These are phyloP conservation scores for Tetanocera ferruginea DNA, from an alignment of 2,888 invertebrate genomes.

Conservation along the genomic window DNA sequence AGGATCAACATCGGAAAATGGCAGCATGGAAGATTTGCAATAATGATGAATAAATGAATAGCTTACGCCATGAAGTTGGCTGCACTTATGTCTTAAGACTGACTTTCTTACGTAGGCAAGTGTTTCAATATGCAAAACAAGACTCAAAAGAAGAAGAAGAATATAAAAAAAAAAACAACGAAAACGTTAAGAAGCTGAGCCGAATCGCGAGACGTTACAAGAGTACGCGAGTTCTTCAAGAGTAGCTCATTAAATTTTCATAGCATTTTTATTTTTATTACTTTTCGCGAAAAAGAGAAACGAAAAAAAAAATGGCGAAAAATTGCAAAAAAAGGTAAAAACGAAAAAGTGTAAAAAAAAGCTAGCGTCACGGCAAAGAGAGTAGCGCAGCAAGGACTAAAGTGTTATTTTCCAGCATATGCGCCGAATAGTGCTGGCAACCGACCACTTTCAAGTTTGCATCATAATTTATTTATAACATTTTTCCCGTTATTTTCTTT, in stretches of 20 bases:
- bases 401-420: background rate
- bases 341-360: background rate
- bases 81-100: background rate
- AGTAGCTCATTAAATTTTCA: slow-evolving; percentile 11
- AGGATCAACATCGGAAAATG: background rate
- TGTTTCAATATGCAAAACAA: slow-evolving; percentile 8
- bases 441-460: background rate
- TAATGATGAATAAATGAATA: slow-evolving; percentile 15
- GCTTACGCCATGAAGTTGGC: background rate
- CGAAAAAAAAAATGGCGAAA: background rate
- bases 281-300: background rate
- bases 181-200: background rate
- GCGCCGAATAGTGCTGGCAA: background rate
- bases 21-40: background rate
- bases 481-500: background rate
- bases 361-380: background rate
- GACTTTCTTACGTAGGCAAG: background rate
- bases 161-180: background rate
- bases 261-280: slow-evolving; percentile 12
- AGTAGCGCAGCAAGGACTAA: background rate
- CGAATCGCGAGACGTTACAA: background rate
- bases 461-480: slow-evolving; percentile 25
- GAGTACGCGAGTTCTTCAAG: background rate
- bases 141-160: background rate
- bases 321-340: background rate